Evolutionary conservation across 1,140 invertebrate species (phyloP).

Genomic region (Armadillidium nasatum): DNA sequence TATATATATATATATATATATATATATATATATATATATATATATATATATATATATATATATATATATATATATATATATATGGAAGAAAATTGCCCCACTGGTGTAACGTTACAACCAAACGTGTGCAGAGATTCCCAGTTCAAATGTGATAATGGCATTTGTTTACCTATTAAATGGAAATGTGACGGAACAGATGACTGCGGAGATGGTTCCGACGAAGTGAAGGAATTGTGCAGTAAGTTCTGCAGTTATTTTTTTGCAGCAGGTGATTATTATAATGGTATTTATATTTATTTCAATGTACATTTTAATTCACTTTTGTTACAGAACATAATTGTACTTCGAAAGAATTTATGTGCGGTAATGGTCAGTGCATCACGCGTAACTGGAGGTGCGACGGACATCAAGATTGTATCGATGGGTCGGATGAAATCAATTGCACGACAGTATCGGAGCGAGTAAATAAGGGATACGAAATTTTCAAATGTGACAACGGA

Average conservation of each 20-base stretch:
- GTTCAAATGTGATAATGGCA: slow-evolving; percentile 30
- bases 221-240: slow-evolving; percentile 3
- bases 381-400: slow-evolving; percentile 64
- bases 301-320: slow-evolving; percentile 48
- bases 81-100: not conserved
- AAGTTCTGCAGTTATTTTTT: not conserved
- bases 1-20: not conserved
- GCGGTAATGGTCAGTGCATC: slow-evolving; percentile 47
- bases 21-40: slow-evolving; percentile 15
- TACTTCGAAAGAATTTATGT: slow-evolving; percentile 46
- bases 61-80: not conserved
- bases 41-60: slow-evolving; percentile 15
- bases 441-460: slow-evolving; percentile 26
- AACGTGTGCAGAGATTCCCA: not conserved
- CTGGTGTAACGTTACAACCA: not conserved
- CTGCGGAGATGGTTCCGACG: slow-evolving; percentile 34
- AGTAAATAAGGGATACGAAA: slow-evolving; percentile 63
- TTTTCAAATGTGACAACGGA: slow-evolving; percentile 59
- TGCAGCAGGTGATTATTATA: not conserved
- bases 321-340: slow-evolving; percentile 16
- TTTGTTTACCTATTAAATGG: slow-evolving; percentile 5
- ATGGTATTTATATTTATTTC: slow-evolving; percentile 66
- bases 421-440: slow-evolving; percentile 49
- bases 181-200: slow-evolving; percentile 30
- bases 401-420: slow-evolving; percentile 62